Conservation (phyloP, 2,113 vertebrate genomes). For the Cyrtonyx montezumae region DNA sequence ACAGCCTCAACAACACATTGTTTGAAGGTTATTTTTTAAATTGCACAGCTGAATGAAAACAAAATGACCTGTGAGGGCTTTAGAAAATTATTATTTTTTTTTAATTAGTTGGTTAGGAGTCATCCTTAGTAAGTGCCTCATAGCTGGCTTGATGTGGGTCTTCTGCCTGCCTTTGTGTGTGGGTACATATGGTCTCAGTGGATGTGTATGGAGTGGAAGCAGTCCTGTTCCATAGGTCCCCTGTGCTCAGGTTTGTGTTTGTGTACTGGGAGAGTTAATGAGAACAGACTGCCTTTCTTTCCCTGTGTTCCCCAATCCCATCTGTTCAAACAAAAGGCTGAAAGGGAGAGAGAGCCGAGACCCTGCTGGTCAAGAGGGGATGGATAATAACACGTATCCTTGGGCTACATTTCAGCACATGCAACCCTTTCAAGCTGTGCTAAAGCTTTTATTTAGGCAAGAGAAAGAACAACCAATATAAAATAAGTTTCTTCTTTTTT, state of each 20-base stretch:
- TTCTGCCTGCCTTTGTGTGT: slow-evolving; percentile 70
- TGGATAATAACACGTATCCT: slow-evolving; percentile 86
- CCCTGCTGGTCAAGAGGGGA: slow-evolving; percentile 87
- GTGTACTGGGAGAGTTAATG: slow-evolving; percentile 84
- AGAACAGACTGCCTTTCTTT: slow-evolving; percentile 85
- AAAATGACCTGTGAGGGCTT: slow-evolving; percentile 1
- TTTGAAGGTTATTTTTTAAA: slow-evolving; percentile 51
- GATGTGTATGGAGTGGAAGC: slow-evolving; percentile 71
- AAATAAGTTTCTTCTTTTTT: slow-evolving; percentile 38
- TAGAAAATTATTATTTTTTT: not conserved
- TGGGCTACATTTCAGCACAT: slow-evolving; percentile 86
- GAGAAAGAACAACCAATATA: slow-evolving; percentile 74
- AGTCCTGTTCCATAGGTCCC: slow-evolving; percentile 73
- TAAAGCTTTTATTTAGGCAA: slow-evolving; percentile 80
- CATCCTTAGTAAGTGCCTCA: slow-evolving; percentile 57
- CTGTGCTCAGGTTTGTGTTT: slow-evolving; percentile 81
- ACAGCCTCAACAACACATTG: not conserved
- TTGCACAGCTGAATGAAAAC: not conserved
- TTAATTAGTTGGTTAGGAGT: slow-evolving; percentile 48
- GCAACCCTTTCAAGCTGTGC: slow-evolving; percentile 79
- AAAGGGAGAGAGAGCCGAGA: slow-evolving; percentile 82
- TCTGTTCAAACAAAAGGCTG: slow-evolving; percentile 88
- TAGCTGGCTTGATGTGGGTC: slow-evolving; percentile 15
- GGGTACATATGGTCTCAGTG: slow-evolving; percentile 65
- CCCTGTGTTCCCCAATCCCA: slow-evolving; percentile 80